phyloP scores from a whole-genome alignment of 2,888 invertebrate species.

The Eupsilia transversa region DNA sequence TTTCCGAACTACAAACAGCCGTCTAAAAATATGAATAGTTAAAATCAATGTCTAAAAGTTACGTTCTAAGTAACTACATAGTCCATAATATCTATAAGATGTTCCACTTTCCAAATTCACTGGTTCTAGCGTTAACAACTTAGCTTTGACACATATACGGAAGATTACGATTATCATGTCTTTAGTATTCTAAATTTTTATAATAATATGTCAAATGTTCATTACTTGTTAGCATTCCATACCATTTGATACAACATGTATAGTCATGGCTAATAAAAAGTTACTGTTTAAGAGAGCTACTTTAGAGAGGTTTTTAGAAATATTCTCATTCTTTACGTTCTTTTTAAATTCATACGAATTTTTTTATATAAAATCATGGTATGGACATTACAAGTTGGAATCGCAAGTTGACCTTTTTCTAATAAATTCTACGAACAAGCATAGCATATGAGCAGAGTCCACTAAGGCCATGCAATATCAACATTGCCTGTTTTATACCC shows the following conservation, averaged over 20 bases:
- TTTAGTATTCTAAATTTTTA: conserved; percentile 15
- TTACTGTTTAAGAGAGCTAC: conserved; percentile 50
- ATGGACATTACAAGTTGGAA: conserved; percentile 19
- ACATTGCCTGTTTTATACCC: conserved; percentile 26
- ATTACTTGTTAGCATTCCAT: conserved; percentile 35
- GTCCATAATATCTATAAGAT: conserved; percentile 43
- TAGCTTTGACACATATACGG: conserved; percentile 66
- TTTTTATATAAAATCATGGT: conserved; percentile 19
- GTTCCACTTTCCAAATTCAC: conserved; percentile 62
- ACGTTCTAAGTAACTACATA: conserved; percentile 65
- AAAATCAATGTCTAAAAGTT: conserved; percentile 72
- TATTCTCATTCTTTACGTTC: not conserved
- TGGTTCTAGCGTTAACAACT: conserved; percentile 60
- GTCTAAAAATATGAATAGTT: conserved; percentile 84
- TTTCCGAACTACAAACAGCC: conserved; percentile 82
- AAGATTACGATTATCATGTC: conserved; percentile 53
- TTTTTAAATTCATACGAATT: not conserved
- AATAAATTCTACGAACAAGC: conserved; percentile 34
- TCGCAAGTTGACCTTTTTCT: conserved; percentile 9
- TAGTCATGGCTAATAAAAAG: conserved; percentile 26
- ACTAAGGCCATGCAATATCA: conserved; percentile 21
- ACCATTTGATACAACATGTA: conserved; percentile 10
- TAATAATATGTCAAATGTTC: not conserved
- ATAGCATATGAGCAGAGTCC: conserved; percentile 1
- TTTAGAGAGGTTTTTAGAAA: conserved; percentile 33